Conservation (phyloP, 1,140 invertebrate species). For the Eriocheir sinensis region DNA sequence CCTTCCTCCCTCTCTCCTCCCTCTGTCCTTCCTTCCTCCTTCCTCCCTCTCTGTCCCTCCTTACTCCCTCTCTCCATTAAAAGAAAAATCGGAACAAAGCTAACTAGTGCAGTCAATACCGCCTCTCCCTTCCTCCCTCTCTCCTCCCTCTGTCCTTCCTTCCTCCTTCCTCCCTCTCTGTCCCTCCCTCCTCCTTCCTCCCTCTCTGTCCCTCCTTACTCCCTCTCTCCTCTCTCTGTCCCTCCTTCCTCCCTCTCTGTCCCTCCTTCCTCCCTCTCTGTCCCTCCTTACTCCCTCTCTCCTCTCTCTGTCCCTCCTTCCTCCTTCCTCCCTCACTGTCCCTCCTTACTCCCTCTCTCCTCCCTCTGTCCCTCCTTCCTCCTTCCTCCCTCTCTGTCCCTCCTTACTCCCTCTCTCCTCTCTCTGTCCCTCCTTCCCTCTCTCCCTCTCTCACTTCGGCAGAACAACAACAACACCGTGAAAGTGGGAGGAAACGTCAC, state of each 20-base stretch:
- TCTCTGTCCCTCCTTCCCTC: constrained; percentile 7
- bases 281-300: background rate
- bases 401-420: constrained; percentile 4
- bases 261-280: background rate
- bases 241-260: background rate
- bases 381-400: too few species aligned
- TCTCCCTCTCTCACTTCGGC: background rate
- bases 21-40: background rate
- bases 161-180: too few species aligned
- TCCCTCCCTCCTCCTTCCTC: too few species aligned
- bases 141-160: too few species aligned
- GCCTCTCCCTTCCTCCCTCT: too few species aligned
- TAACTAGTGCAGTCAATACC: too few species aligned
- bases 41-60: background rate
- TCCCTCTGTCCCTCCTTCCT: too few species aligned
- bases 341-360: constrained; percentile 1
- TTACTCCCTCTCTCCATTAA: too few species aligned
- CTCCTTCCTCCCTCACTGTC: background rate
- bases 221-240: too few species aligned
- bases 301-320: background rate
- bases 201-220: too few species aligned
- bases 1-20: constrained; percentile 19
- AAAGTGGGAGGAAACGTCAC: too few species aligned
- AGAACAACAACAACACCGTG: background rate
- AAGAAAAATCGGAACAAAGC: too few species aligned